Conservation (phyloP, 2,797 vertebrate genomes). For the Gobio occitaniae region DNA sequence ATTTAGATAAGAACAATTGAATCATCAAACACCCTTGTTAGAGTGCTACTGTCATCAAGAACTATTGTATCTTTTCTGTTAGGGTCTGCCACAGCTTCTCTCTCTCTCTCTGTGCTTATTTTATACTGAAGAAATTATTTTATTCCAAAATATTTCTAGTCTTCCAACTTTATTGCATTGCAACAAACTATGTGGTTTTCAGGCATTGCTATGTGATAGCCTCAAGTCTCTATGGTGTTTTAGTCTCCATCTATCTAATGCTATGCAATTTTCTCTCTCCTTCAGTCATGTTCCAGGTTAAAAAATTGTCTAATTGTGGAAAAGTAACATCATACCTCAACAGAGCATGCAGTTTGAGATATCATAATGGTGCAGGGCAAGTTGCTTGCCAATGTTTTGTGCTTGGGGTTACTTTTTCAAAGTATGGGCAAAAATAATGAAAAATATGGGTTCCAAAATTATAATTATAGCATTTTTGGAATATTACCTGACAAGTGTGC, state of each 20-base stretch:
- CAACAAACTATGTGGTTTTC: neutral
- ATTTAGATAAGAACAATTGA: constrained; percentile 79
- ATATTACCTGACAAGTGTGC: neutral
- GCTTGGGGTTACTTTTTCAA: neutral
- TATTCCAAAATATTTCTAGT: neutral
- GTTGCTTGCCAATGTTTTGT: neutral
- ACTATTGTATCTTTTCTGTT: constrained; percentile 54
- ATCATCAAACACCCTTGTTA: constrained; percentile 70
- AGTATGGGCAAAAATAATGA: neutral
- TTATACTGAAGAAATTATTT: neutral
- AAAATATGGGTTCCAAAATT: neutral
- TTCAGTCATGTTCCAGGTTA: neutral
- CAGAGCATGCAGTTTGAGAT: neutral
- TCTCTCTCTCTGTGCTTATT: neutral
- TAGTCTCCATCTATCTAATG: neutral
- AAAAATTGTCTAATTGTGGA: neutral
- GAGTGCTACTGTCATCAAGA: constrained; percentile 56
- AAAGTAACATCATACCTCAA: neutral
- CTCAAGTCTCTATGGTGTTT: neutral
- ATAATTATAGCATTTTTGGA: neutral
- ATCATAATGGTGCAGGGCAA: neutral
- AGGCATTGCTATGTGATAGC: neutral
- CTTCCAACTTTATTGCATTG: neutral
- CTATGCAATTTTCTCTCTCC: neutral
- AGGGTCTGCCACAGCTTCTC: neutral